Evolutionary conservation across 2,113 vertebrate species (phyloP), one percentile per base, ranked within the genome.

Genomic region (Anguilla rostrata): DNA sequence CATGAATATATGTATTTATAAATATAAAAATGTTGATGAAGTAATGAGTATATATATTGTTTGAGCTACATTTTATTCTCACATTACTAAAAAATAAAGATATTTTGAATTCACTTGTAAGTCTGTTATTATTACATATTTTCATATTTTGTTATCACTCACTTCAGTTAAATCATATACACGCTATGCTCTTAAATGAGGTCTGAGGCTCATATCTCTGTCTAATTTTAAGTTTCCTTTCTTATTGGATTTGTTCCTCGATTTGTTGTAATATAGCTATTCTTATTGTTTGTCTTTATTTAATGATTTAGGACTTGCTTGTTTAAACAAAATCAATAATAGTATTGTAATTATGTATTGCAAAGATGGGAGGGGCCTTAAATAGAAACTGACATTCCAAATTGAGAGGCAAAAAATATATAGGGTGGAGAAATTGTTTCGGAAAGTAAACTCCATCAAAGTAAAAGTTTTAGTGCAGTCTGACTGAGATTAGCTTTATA

Each of bases 81-180:
- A 75, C 71, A 75, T 34, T 75, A n/a, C 71, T 75, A 29, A 12
- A 60, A 75, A 75, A 75, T 75, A 75, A 75, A 75, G 71, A 75
- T 75, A 75, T 75, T 75, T 75, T 75, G 71, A 34, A 75, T 22
- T 75, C 71, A 29, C n/a, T 29, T n/a, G 49, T 29, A 29, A 11
- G 26, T n/a, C 71, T 75, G n/a, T 75, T 29, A 12, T 34, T n/a
- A 11, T 75, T n/a, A 5, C 7, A 9, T 34, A 2, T 75, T 75
- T 75, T 75, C 11, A 26, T 34, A 12, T 66, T 66, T 4, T 2
- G 4, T 26, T 2, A 15, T 63, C 8, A 22, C 60, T 66, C 57
- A 14, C 15, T 3, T 18, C 15, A 56, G 53, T 60, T 60, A 18
- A 20, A 60, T 46, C 43, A 46, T 0, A 46, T 46, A 46, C 8